Evolutionary conservation across 2,888 invertebrate species (phyloP).

Genomic region (Chymomyza amoena): DNA sequence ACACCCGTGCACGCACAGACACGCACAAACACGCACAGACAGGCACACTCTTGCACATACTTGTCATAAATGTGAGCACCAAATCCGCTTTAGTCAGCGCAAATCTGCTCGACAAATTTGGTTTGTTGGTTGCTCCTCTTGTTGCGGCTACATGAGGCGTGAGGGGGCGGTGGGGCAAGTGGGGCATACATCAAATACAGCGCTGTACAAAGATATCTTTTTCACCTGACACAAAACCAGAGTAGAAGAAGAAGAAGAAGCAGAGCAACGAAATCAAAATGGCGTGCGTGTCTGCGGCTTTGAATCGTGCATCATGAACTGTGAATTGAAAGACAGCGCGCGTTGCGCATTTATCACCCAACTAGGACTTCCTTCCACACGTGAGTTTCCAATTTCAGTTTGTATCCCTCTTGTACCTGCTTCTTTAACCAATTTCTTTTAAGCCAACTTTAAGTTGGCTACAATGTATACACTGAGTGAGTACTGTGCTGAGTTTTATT

Average conservation of each 20-base stretch:
- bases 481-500: background rate
- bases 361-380: constrained; percentile 22
- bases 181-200: constrained; percentile 36
- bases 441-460: background rate
- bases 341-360: background rate
- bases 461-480: background rate
- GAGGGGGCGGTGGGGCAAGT: no score
- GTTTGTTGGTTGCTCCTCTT: background rate
- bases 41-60: constrained; percentile 3
- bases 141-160: constrained; percentile 28
- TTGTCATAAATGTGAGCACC: constrained; percentile 1
- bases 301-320: background rate
- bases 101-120: constrained; percentile 34
- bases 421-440: background rate
- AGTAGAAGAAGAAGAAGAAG: background rate
- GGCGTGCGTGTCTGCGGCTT: background rate
- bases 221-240: constrained; percentile 12
- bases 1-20: constrained; percentile 9
- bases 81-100: constrained; percentile 51
- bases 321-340: background rate
- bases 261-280: background rate
- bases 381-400: constrained; percentile 41
- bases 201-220: constrained; percentile 34
- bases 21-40: constrained; percentile 17
- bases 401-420: background rate